Evolutionary conservation across 1,140 invertebrate species (phyloP).

Genomic region (Galendromus occidentalis): DNA sequence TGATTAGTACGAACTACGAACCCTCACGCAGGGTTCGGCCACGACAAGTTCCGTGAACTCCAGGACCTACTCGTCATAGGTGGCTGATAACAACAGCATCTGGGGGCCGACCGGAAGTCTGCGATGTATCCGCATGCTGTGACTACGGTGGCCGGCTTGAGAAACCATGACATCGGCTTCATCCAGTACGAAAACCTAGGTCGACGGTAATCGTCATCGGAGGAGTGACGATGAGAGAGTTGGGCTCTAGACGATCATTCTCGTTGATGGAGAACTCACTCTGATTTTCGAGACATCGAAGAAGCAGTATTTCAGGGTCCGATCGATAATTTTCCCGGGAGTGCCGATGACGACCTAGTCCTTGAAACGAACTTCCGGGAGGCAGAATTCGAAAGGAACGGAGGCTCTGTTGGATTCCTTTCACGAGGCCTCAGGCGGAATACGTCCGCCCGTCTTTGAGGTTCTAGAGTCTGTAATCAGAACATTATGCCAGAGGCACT

Average conservation of each 20-base stretch:
- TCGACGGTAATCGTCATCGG: no score
- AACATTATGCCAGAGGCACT: no score
- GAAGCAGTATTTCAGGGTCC: slow-evolving; percentile 60
- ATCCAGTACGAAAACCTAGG: slow-evolving; percentile 68
- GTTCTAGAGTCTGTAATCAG: no score
- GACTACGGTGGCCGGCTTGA: slow-evolving; percentile 90
- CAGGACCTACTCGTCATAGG: slow-evolving; percentile 84
- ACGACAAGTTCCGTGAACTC: slow-evolving; percentile 88
- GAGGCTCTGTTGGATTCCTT: no score
- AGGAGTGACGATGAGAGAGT: no score
- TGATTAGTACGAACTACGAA: background rate
- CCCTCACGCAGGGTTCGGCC: slow-evolving; percentile 59
- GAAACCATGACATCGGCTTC: slow-evolving; percentile 99
- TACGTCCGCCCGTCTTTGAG: no score
- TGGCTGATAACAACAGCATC: slow-evolving; percentile 97
- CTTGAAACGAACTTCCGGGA: slow-evolving; percentile 32
- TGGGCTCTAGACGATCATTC: no score
- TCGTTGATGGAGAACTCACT: slow-evolving; percentile 23
- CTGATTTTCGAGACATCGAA: slow-evolving; percentile 70
- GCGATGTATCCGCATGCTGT: slow-evolving; percentile 84
- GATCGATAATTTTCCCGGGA: slow-evolving; percentile 61
- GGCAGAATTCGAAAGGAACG: no score
- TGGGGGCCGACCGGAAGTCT: slow-evolving; percentile 57
- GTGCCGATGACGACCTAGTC: slow-evolving; percentile 94
- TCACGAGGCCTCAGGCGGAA: no score